These are phyloP conservation scores for Eufriesea mexicana DNA, from an alignment of 1,140 invertebrate species.

Conservation along the genomic window DNA sequence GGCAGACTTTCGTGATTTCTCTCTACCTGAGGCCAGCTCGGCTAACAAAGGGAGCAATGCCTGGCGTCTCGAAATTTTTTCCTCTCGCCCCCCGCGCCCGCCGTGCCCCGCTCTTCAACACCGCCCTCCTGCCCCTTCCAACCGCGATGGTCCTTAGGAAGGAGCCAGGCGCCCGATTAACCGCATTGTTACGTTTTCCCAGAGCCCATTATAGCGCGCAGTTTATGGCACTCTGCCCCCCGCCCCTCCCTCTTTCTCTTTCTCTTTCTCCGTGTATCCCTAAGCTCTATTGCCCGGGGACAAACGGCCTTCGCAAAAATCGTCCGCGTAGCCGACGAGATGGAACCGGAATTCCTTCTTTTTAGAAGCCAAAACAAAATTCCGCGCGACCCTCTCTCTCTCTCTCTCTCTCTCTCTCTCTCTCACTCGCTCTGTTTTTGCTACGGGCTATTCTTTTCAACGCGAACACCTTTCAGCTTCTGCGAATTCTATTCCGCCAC, in stretches of 20 bases:
- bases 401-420: not conserved
- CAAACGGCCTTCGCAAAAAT: slow-evolving; percentile 14
- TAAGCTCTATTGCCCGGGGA: not conserved
- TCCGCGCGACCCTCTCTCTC: not conserved
- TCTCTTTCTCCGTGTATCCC: too few species aligned
- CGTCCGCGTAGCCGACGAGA: not conserved
- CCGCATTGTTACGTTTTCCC: slow-evolving; percentile 65
- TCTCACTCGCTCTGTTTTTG: not conserved
- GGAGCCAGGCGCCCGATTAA: slow-evolving; percentile 61
- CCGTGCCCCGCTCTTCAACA: not conserved
- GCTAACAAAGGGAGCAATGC: slow-evolving; percentile 53
- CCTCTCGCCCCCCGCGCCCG: not conserved
- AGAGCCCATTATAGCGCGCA: slow-evolving; percentile 48
- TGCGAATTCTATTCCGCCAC: not conserved
- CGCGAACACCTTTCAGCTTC: not conserved
- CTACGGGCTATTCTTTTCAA: not conserved
- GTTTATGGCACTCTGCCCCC: slow-evolving; percentile 8
- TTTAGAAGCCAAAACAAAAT: not conserved
- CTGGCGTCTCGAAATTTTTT: slow-evolving; percentile 53
- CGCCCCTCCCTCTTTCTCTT: not conserved
- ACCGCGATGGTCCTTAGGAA: slow-evolving; percentile 1
- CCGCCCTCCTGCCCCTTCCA: not conserved
- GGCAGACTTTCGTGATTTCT: slow-evolving; percentile 61
- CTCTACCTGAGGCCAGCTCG: slow-evolving; percentile 41
- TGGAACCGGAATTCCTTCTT: slow-evolving; percentile 13